These are phyloP conservation scores for Drosophila monieri DNA, from an alignment of 2,888 invertebrate species.

Conservation along the genomic window DNA sequence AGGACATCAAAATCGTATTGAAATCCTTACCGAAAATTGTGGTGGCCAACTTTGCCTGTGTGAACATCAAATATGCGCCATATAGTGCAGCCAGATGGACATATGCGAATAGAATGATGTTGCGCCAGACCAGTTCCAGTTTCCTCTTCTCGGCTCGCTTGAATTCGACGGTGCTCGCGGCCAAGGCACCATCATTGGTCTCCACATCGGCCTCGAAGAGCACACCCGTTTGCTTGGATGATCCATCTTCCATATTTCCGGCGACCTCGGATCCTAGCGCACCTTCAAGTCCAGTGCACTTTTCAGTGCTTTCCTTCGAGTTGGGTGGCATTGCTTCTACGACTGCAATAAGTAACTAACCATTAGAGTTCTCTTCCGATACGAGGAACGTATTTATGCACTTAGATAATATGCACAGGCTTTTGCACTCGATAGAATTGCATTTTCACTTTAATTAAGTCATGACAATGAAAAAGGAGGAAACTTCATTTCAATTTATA, in stretches of 20 bases:
- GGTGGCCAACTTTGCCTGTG: slow-evolving; percentile 90
- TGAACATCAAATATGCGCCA: slow-evolving; percentile 89
- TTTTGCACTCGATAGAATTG: background rate
- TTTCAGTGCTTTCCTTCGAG: background rate
- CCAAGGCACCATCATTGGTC: slow-evolving; percentile 86
- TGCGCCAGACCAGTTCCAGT: slow-evolving; percentile 90
- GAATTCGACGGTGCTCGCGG: slow-evolving; percentile 85
- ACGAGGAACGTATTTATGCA: background rate
- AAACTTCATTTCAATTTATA: background rate
- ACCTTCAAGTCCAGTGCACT: background rate
- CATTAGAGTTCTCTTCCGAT: background rate
- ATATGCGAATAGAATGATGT: slow-evolving; percentile 90
- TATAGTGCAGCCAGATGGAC: slow-evolving; percentile 91
- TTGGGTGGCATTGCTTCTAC: background rate
- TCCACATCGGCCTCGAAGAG: slow-evolving; percentile 88
- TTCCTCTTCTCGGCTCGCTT: slow-evolving; percentile 86
- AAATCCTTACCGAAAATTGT: slow-evolving; percentile 88
- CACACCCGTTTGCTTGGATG: slow-evolving; percentile 85
- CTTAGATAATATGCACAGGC: slow-evolving; percentile 1
- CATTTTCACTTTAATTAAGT: background rate
- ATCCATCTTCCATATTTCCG: background rate
- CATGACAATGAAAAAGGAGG: background rate
- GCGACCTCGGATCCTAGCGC: slow-evolving; percentile 2
- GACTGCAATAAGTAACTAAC: background rate
- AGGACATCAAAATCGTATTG: background rate